Evolutionary conservation across 2,113 vertebrate genomes (phyloP).

Genomic region (Spilogale gracilis): DNA sequence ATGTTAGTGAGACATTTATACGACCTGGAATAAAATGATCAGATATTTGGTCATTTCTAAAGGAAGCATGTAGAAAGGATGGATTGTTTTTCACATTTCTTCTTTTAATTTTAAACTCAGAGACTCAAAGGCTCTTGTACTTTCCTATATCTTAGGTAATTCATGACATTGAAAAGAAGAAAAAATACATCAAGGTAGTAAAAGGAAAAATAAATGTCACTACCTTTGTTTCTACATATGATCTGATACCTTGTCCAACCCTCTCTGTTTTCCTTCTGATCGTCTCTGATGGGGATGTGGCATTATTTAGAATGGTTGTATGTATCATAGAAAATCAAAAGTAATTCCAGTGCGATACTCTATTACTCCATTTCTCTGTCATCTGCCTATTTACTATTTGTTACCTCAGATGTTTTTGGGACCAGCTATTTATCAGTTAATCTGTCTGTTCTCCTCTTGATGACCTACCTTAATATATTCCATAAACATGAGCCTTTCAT

Average conservation of each 20-base stretch:
- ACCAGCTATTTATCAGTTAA: background rate
- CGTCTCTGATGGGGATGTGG: background rate
- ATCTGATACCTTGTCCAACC: background rate
- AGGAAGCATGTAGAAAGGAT: background rate
- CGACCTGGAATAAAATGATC: background rate
- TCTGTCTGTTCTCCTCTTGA: too few relatives aligned
- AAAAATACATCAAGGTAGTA: background rate
- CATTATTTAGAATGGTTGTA: background rate
- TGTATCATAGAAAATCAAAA: background rate
- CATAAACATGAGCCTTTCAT: background rate
- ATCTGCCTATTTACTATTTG: background rate
- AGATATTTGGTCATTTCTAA: background rate
- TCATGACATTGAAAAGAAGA: background rate
- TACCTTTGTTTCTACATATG: background rate
- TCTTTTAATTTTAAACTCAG: background rate
- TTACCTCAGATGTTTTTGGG: background rate
- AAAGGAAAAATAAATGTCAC: constrained; percentile 9
- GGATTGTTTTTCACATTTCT: background rate
- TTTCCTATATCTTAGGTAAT: background rate
- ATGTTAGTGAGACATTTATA: background rate
- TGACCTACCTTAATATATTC: background rate
- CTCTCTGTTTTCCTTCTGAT: background rate
- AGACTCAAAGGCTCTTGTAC: background rate
- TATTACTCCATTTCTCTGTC: background rate
- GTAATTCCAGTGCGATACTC: background rate